Base-by-base conservation (phyloP, 35 echinoderm and acorn worm genomes). In the Acanthaster planci region DNA sequence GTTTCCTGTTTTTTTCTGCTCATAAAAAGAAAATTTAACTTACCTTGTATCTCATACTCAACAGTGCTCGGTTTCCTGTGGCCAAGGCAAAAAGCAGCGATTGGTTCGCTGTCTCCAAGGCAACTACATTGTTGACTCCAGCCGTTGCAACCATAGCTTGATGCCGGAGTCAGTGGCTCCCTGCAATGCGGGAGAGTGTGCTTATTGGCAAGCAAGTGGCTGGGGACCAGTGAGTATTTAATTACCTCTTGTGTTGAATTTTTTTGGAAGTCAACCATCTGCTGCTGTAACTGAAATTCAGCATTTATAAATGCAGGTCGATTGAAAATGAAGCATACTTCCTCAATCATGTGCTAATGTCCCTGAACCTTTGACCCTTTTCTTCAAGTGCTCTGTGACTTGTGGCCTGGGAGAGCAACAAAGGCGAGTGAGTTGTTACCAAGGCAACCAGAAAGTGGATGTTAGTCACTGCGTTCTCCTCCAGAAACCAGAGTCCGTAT, bases 21-120 rank as follows among this genome's bases (percentile, higher is more conserved):
- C 42, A 6, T 47, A 47, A 47, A 47, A 12, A 47, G 4, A 47
- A 47, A 35, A 72, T 8, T 59, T 0, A n/a, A 29, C 1, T 72
- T 22, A 21, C n/a, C 8, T 86, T 77, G n/a, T 78, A 35, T 85
- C 18, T 77, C 57, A 51, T 54, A 22, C n/a, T 84, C 7, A 76
- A 44, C 35, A 93, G 92, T 93, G 92, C 76, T 93, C 92, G 32
- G 82, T 89, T 14, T 89, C 86, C 26, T 93, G 92, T 81, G 92
- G 92, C 44, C 39, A 37, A 40, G 92, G 92, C 1, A 32, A 88
- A 21, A 76, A 89, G 36, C 82, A 77, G 1, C 47, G 92, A 15
- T 76, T 51, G 22, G 56, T 93, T 1, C 54, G 57, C 22, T 93
- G 92, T 76, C 78, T 80, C 51, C 35, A 26, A n/a, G 72, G 78